Evolutionary conservation across 2,797 vertebrate genomes (phyloP).

Genomic region (Gadopsis marmoratus): DNA sequence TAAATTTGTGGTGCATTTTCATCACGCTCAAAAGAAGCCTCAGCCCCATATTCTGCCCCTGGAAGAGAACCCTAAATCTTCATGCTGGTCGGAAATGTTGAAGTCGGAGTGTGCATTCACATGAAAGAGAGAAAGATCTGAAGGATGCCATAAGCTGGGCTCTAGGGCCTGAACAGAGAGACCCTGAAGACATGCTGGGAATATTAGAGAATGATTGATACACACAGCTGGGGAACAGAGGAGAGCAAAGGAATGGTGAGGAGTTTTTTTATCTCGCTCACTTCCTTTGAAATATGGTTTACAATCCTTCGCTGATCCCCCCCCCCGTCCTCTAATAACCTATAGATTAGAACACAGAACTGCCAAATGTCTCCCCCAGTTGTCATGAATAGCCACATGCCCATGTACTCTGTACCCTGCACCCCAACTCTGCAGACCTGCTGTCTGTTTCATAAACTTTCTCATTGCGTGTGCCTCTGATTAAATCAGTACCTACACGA

Average conservation of each 20-base stretch:
- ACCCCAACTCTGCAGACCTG: slow-evolving; percentile 22
- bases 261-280: slow-evolving; percentile 67
- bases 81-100: slow-evolving; percentile 72
- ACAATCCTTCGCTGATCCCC: slow-evolving; percentile 60
- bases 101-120: slow-evolving; percentile 65
- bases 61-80: slow-evolving; percentile 63
- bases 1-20: slow-evolving; percentile 45
- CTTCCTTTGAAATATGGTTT: slow-evolving; percentile 76
- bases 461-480: slow-evolving; percentile 14
- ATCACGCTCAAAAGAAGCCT: slow-evolving; percentile 45
- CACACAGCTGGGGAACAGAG: slow-evolving; percentile 71
- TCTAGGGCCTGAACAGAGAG: slow-evolving; percentile 68
- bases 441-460: slow-evolving; percentile 22
- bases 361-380: slow-evolving; percentile 58
- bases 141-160: slow-evolving; percentile 77
- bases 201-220: slow-evolving; percentile 82
- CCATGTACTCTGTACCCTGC: slow-evolving; percentile 18
- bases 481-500: slow-evolving; percentile 29
- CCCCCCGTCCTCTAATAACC: slow-evolving; percentile 66
- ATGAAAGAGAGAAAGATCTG: slow-evolving; percentile 81
- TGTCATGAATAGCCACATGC: slow-evolving; percentile 57
- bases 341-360: slow-evolving; percentile 66
- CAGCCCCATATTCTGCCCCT: slow-evolving; percentile 23
- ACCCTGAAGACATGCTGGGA: slow-evolving; percentile 77
- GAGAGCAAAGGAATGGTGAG: slow-evolving; percentile 62